These are phyloP conservation scores for Falco punctatus DNA, from an alignment of 2,113 vertebrate species.

Conservation along the genomic window DNA sequence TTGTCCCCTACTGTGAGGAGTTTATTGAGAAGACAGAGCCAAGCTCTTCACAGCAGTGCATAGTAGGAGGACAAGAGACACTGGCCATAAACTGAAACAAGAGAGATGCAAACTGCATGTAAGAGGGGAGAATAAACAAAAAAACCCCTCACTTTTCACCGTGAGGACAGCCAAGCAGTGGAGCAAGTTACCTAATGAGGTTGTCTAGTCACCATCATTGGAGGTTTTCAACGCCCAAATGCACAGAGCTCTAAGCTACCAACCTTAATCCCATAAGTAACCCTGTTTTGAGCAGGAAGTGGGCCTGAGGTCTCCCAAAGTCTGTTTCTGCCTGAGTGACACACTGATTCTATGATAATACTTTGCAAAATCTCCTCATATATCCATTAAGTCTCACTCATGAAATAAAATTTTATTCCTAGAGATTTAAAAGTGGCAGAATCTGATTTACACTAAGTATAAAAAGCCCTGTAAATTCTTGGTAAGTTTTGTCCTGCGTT, in stretches of 20 bases:
- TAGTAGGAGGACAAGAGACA: neutral
- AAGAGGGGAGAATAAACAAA: neutral
- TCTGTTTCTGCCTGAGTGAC: neutral
- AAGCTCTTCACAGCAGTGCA: neutral
- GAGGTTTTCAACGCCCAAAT: neutral
- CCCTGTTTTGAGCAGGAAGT: neutral
- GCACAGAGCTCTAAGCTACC: neutral
- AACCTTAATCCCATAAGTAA: neutral
- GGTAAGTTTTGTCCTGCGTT: neutral
- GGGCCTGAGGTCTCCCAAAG: neutral
- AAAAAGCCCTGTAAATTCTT: neutral
- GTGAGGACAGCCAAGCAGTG: neutral
- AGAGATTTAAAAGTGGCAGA: neutral
- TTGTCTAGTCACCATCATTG: neutral
- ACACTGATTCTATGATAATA: neutral
- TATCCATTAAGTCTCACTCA: neutral
- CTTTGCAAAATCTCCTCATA: neutral
- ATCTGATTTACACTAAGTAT: neutral
- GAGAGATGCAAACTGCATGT: neutral
- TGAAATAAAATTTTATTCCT: neutral
- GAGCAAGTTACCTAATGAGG: neutral
- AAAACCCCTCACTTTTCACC: neutral
- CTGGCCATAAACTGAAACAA: neutral
- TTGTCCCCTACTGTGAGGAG: neutral
- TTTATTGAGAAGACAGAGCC: neutral